Percentiles rank a stretch among this genome's conserved stretches.
phyloP scores from a whole-genome alignment of 1,140 invertebrate species.

The Camponotus pennsylvanicus region DNA sequence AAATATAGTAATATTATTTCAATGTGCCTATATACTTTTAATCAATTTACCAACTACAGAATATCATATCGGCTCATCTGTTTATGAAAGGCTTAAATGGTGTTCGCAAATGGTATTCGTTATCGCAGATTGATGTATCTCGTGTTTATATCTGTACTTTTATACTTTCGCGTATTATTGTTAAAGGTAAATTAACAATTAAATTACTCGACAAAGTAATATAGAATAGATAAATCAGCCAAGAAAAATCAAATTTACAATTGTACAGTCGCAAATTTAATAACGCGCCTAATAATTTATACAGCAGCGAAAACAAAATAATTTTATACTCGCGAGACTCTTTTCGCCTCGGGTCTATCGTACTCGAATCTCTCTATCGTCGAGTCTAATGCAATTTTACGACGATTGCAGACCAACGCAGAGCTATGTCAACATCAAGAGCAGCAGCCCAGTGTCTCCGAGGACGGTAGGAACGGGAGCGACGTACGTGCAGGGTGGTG shows the following conservation, averaged over 20 bases:
- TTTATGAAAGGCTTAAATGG: constrained; percentile 8
- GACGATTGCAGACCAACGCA: constrained; percentile 80
- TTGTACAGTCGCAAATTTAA: constrained; percentile 1
- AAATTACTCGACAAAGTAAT: not conserved
- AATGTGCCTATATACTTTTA: constrained; percentile 7
- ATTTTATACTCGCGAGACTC: not conserved
- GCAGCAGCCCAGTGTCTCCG: constrained; percentile 83
- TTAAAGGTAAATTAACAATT: not conserved
- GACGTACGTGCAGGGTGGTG: constrained; percentile 79
- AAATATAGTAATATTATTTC: not conserved
- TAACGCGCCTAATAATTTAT: not conserved
- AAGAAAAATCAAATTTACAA: not conserved
- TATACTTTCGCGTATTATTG: constrained; percentile 14
- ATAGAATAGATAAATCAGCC: not conserved
- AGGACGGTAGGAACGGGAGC: constrained; percentile 81
- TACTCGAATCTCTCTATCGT: too few relatives aligned
- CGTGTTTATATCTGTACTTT: not conserved
- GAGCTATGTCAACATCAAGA: constrained; percentile 84
- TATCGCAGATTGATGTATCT: not conserved
- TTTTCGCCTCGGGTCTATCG: too few relatives aligned
- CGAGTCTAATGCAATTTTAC: constrained; percentile 24
- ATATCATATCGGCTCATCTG: constrained; percentile 23
- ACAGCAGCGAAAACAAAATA: not conserved
- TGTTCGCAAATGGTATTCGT: not conserved
- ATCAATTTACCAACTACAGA: not conserved